Base-by-base conservation (phyloP, 64 coral and sea anemone genomes). In the Catalaphyllia jardinei region DNA sequence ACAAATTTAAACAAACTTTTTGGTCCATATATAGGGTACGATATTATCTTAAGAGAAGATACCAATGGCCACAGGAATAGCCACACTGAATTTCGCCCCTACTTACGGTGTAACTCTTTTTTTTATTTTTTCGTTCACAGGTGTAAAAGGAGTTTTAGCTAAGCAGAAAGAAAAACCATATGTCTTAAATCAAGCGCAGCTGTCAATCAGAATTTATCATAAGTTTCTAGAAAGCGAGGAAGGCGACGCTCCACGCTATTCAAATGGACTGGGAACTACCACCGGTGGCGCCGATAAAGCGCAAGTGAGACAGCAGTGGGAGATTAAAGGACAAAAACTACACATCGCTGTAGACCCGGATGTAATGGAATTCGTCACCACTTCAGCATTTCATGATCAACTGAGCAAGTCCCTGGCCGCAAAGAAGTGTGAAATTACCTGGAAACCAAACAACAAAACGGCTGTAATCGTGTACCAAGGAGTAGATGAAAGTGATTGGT, bases 341-440 rank as follows among this genome's bases (percentile, higher is more conserved):
- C 54, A 72, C 15, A 85, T 93, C 60, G 18, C 8, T 55, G 92
- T 93, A 29, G 92, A 93, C 46, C 28, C 86, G 51, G 92, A 93
- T 62, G 75, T 83, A 59, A 93, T 93, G 92, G 86, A 89, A 67
- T 89, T 71, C 79, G 18, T 85, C 31, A 84, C 46, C 52, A 38
- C 28, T 50, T 77, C 92, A 62, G 71, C 15, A 35, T 71, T 63
- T 38, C 62, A 31, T 28, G 57, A 52, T 31, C 73, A 84, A 77
- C 29, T 89, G 19, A 82, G 83, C 31, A 33, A 61, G 8, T 52
- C 57, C 19, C 67, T 93, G 11, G 71, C 79, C 67, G 55, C 63
- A 10, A 74, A 89, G 35, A 88, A 76, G 0, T 76, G 92, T 57
- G 76, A 88, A 13, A 74, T 93, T 3, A 73, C 73, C 10, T 93